Evolutionary conservation across 2,888 invertebrate species (phyloP), one percentile per base, ranked within the genome.

Genomic region (Margaritifera margaritifera): DNA sequence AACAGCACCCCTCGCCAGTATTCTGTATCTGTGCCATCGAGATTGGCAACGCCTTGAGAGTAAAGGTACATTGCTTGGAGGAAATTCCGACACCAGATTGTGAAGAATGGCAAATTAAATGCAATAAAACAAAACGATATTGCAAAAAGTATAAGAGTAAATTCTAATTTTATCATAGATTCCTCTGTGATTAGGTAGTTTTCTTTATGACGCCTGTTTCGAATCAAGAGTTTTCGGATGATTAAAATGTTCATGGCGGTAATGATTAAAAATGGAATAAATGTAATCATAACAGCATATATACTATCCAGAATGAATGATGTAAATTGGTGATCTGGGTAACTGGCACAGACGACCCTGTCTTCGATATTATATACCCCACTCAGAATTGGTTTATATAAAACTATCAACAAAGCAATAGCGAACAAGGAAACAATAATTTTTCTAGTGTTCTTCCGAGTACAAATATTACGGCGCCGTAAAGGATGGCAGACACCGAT

Each of bases 401-500:
- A 68, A 53, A 81, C 79, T 59, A 84, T 52, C 4, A 84, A 55
- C 22, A 80, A 66, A 0, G 84, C 68, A 6, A 81, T 54, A 4
- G 83, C 52, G 2, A 82, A 74, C n/a, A 88, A 57, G 18, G 71
- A 58, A 0, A 72, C 42, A 18, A 88, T 79, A 8, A 86, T 74
- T 61, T 77, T 78, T 24, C 74, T 64, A 0, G 86, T 83, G 25
- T 78, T 78, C 5, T 77, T 77, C 42, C 67, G 62, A 6, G 82
- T 80, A 62, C 84, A 87, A 54, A 85, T 78, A 63, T 79, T 77
- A 22, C 84, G 69, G 18, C 87, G 75, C 54, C 76, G 76, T 27
- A 88, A 77, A 15, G 88, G 88, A 78, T 84, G 84, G 61, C 87
- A 87, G 6, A 88, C 85, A 2, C 86, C 88, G 57, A 88, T 84